Conservation (phyloP, 2,797 vertebrate genomes). For the Botia kubotai region DNA sequence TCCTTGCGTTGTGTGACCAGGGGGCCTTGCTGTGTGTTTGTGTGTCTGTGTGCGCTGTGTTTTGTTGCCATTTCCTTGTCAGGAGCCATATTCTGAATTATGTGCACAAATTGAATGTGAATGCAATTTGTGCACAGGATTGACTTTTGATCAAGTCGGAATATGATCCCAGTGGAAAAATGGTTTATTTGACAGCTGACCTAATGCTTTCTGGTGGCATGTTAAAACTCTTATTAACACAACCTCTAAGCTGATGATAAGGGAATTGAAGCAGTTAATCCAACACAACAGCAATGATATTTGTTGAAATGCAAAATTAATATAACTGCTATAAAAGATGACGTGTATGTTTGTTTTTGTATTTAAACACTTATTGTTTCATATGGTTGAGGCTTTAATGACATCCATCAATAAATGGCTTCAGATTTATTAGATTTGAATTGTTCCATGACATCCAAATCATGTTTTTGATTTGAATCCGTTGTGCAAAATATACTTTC, state of each 20-base stretch:
- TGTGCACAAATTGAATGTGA: conserved; percentile 12
- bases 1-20: conserved; percentile 39
- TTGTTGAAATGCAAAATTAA: neutral
- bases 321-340: neutral
- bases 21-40: conserved; percentile 6
- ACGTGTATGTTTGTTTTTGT: neutral
- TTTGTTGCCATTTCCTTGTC: conserved; percentile 34
- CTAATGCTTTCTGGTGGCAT: conserved; percentile 44
- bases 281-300: neutral
- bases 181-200: conserved; percentile 18
- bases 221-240: conserved; percentile 53
- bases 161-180: conserved; percentile 45
- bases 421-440: neutral
- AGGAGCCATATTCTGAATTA: conserved; percentile 48
- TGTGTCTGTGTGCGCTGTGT: conserved; percentile 40
- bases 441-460: conserved; percentile 4
- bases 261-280: neutral
- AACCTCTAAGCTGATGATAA: conserved; percentile 40
- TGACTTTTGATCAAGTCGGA: conserved; percentile 45
- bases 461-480: conserved; percentile 12
- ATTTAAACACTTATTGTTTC: neutral
- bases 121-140: neutral
- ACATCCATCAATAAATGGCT: neutral
- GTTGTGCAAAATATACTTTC: neutral
- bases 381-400: neutral